Evolutionary conservation across 2,113 vertebrate genomes (phyloP).

Genomic region (Choloepus hoffmanni): DNA sequence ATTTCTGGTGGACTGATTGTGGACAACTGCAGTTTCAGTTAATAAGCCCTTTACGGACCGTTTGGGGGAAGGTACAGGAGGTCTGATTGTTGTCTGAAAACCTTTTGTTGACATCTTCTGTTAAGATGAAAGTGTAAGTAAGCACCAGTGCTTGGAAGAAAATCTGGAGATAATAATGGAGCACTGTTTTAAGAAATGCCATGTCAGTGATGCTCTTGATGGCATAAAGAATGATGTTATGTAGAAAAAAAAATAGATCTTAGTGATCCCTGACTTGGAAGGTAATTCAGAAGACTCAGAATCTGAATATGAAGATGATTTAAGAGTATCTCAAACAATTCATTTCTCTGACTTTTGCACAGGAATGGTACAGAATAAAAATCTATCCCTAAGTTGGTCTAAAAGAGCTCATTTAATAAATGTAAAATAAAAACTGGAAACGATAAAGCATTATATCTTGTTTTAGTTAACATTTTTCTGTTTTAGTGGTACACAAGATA

Average conservation of each 20-base stretch:
- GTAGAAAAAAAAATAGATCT: not conserved
- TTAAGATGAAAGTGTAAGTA: not conserved
- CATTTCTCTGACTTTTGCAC: conserved; percentile 12
- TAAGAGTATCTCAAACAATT: not conserved
- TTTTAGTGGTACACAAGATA: conserved; percentile 6
- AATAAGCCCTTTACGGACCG: not conserved
- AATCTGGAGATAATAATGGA: not conserved
- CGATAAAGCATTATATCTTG: not conserved
- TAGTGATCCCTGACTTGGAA: not conserved
- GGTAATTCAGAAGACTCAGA: conserved; percentile 19
- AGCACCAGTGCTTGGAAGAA: conserved; percentile 1
- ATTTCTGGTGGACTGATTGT: not conserved
- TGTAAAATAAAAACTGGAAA: conserved; percentile 4
- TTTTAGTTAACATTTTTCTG: not conserved
- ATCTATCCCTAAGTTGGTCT: not conserved
- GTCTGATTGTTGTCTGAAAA: not conserved
- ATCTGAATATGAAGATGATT: not conserved
- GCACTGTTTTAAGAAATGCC: conserved; percentile 4
- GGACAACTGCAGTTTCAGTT: not conserved
- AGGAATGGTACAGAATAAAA: conserved; percentile 8
- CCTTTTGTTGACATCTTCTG: not conserved
- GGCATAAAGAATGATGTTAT: not conserved
- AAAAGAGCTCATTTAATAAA: not conserved
- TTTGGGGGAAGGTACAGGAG: conserved; percentile 6
- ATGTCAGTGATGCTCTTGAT: not conserved